Evolutionary conservation across 2,113 vertebrate species (phyloP).

Genomic region (Anoura caudifer): DNA sequence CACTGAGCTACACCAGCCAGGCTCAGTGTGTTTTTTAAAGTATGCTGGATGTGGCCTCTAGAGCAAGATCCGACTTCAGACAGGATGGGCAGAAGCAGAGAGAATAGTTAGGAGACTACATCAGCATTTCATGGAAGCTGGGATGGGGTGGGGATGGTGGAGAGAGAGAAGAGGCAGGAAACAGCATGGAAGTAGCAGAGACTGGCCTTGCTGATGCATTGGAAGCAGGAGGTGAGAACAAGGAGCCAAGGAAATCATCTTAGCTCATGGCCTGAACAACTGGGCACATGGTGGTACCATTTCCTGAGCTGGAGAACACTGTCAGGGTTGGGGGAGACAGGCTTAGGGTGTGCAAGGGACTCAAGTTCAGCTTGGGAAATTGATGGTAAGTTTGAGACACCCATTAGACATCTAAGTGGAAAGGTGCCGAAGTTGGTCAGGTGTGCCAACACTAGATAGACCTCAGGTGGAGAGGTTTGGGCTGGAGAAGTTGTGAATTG

Average conservation of each 20-base stretch:
- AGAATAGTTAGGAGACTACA: background rate
- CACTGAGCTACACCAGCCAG: too few species aligned
- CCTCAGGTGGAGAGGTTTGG: background rate
- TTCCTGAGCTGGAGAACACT: background rate
- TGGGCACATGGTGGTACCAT: background rate
- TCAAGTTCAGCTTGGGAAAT: background rate
- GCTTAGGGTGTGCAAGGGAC: background rate
- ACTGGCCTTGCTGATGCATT: background rate
- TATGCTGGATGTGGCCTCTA: background rate
- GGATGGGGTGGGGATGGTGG: background rate
- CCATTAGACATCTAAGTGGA: background rate
- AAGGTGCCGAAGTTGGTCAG: background rate
- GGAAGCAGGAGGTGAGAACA: background rate
- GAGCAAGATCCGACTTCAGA: background rate
- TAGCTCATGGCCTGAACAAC: background rate
- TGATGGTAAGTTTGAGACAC: background rate
- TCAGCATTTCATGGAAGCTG: background rate
- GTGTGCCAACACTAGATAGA: background rate
- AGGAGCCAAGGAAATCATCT: background rate
- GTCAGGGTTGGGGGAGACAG: background rate
- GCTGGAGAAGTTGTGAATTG: background rate
- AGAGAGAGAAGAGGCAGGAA: background rate
- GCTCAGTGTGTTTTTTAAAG: too few species aligned
- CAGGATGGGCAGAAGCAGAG: background rate
- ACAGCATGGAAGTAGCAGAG: background rate